Evolutionary conservation across 2,797 vertebrate genomes (phyloP).

Genomic region (Apogon hyalosoma): DNA sequence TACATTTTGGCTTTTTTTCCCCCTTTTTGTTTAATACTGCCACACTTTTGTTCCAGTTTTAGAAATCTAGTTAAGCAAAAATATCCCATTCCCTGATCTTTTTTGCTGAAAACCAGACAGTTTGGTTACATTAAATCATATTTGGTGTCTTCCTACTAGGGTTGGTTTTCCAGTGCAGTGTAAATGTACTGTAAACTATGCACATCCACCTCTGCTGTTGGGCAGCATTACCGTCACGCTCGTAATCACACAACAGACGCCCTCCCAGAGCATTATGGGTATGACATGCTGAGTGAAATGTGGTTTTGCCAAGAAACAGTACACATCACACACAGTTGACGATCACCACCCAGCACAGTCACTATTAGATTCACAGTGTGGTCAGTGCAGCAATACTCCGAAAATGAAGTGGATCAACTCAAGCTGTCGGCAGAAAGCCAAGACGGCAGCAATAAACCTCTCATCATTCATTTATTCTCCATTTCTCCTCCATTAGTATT

Average conservation of each 20-base stretch:
- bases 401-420: constrained; percentile 37
- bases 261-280: constrained; percentile 38
- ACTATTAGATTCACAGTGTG: constrained; percentile 10
- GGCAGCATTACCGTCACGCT: constrained; percentile 17
- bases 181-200: not conserved
- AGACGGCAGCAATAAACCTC: not conserved
- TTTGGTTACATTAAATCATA: too few species aligned
- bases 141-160: too few species aligned
- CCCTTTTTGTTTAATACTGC: too few species aligned
- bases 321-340: constrained; percentile 36
- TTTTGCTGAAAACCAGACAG: too few species aligned
- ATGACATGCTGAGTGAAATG: constrained; percentile 34
- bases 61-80: too few species aligned
- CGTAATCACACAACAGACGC: constrained; percentile 7
- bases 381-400: constrained; percentile 24
- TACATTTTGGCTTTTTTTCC: too few species aligned
- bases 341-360: constrained; percentile 30
- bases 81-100: too few species aligned
- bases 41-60: too few species aligned
- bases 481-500: constrained; percentile 12
- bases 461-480: constrained; percentile 32
- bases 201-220: not conserved
- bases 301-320: constrained; percentile 15
- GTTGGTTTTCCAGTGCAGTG: not conserved
- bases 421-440: constrained; percentile 7